Base-by-base conservation (phyloP, 2,113 vertebrate genomes). In the Empidonax traillii region DNA sequence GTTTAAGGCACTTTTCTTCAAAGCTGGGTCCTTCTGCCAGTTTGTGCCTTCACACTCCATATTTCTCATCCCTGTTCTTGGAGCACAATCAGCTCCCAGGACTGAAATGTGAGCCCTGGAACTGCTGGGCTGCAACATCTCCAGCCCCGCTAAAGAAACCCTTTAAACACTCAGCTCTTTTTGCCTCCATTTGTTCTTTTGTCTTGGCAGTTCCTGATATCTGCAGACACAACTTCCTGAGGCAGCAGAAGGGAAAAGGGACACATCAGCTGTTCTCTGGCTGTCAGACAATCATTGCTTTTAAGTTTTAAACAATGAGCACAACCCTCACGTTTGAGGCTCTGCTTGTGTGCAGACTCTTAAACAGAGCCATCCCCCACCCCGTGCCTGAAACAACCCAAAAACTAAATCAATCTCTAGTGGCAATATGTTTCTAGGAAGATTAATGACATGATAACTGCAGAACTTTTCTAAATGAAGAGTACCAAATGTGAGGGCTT, bases 331-430 rank as follows among this genome's bases (percentile, higher is more conserved):
- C 8, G 2, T 43, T 20, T 39, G 59, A 52, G 33, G 75, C 77
- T 12, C 21, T 77, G 39, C 23, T 47, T 55, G 30, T n/a, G 23
- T 33, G n/a, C 18, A 28, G 76, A 12, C 24, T 14, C 53, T 52
- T 53, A 4, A 41, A 41, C 46, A 76, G 58, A 67, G 44, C 11
- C 21, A 1, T 47, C 37, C 13, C 13, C 12, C 15, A 39, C 39
- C 3, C 28, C 33, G 30, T 44, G 24, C 4, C 8, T 44, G 33
- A 33, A 91, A 73, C 18, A 5, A 25, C 35, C 67, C 14, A 31
- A 39, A 74, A 30, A 3, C 1, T 1, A 23, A 25, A 56, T n/a
- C 41, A 85, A 37, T 8, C 16, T 13, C 0, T 11, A 13, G 9
- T 24, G 41, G 11, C 25, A 14, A 14, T 6, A 14, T 17, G 72